Percentiles rank a stretch among this genome's conserved stretches.
Evolutionary conservation across 2,113 vertebrate genomes (phyloP).

Genomic region (Baryphthengus martii): DNA sequence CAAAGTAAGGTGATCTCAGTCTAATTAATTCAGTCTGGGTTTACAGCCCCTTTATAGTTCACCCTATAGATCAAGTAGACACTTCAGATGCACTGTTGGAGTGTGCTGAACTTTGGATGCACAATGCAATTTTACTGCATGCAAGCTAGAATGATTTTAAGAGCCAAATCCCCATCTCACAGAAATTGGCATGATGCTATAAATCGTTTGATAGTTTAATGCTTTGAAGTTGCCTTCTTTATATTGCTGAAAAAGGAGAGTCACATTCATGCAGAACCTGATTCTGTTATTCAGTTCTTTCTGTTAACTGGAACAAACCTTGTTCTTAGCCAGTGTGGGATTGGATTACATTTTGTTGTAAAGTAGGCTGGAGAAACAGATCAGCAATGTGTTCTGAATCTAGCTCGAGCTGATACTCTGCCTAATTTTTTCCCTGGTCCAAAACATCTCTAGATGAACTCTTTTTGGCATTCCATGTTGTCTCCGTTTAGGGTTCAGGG

Average conservation of each 20-base stretch:
- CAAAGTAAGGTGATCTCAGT: background rate
- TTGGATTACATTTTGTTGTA: background rate
- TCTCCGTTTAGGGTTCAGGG: no score
- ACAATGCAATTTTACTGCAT: background rate
- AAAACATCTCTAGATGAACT: background rate
- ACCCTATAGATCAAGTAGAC: background rate
- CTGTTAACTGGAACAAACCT: background rate
- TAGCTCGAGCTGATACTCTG: background rate
- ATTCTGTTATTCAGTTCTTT: background rate
- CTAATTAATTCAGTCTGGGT: background rate
- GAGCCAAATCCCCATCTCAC: background rate
- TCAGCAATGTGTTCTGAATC: background rate
- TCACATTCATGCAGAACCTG: background rate
- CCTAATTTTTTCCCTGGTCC: background rate
- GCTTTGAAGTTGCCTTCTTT: background rate
- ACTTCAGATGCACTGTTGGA: background rate
- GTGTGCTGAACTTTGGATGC: background rate
- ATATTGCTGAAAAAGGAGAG: background rate
- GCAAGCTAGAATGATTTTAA: conserved; percentile 6
- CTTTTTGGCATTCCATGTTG: background rate
- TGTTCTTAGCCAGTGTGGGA: background rate
- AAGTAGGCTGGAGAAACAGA: background rate
- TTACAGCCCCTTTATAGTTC: background rate
- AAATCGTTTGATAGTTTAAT: background rate
- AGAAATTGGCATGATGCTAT: background rate